Base-by-base conservation (phyloP, 2,113 vertebrate species). In the Cheirogaleus medius region DNA sequence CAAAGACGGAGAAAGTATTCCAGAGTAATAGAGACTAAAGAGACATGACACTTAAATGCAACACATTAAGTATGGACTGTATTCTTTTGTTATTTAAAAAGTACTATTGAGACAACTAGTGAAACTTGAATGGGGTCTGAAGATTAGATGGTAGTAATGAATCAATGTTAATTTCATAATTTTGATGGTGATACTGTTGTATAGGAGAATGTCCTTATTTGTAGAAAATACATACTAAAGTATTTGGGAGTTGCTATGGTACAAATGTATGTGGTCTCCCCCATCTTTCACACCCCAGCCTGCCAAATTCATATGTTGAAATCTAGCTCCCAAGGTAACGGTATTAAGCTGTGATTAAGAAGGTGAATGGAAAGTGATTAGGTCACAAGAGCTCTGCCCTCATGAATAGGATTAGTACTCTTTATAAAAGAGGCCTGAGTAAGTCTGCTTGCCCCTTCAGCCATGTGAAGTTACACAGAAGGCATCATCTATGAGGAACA, bases 21-120 rank as follows among this genome's bases (percentile, higher is more conserved):
- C 42, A 27, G 32, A 69, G 25, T 69, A 86, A 69, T 18, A 81
- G 25, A 93, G 32, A 87, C 54, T 34, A 74, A 95, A 84, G 58
- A 80, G 13, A 77, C 49, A 85, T 25, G 23, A 63, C 42, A 80
- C n/a, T 71, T 69, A 90, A 87, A 49, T 14, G 25, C 39, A 27
- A 83, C 27, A 23, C 0, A 20, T 32, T n/a, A 71, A 84, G n/a
- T 78, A 85, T 39, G 44, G 71, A 49, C 34, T 78, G 3, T 12
- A 92, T 85, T 49, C 32, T 85, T 73, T 39, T 21, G 25, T 64
- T 88, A 89, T n/a, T n/a, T 64, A 84, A 96, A 94, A 74, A 73
- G 14, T 37, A 93, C 14, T 63, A 76, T 20, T 49, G 42, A 34
- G 39, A 74, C 32, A 88, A 87, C 15, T 1, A 42, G 52, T 60